Base-by-base conservation (phyloP, 2,113 vertebrate species). In the Tragelaphus imberbis region DNA sequence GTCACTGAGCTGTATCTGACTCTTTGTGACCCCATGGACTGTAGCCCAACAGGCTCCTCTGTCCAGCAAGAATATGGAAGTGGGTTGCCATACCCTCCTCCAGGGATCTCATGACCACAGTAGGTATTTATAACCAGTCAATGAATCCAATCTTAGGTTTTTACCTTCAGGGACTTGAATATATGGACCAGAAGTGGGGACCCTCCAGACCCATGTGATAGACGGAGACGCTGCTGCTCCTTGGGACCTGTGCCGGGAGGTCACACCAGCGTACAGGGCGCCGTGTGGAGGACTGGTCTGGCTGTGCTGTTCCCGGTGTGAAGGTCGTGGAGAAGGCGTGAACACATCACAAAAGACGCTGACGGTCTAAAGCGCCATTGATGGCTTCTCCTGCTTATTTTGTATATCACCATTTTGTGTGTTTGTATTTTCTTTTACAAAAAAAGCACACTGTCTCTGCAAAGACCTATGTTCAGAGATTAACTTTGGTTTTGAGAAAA, bases 251-350 rank as follows among this genome's bases (percentile, higher is more conserved):
- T 0, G 3, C 28, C 21, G 9, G 6, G 33, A 13, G 49, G 47
- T 11, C 7, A 4, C 3, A 2, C 30, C 49, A 12, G 49, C 0
- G 17, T 30, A 3, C 49, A n/a, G 79, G 49, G 16, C 1, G 3
- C 30, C 3, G 51, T 17, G 1, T 0, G 19, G 19, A 55, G 51
- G 30, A 5, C 51, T 9, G 19, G 2, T 1, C 81, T 15, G 33
- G 51, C 51, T 7, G 25, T 56, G 21, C 11, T n/a, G 10, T 21
- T 44, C 7, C 65, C 27, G 9, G 23, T 4, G 21, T 6, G 49
- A 27, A 12, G 49, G 86, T 51, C 30, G 7, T 7, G 19, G 51
- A 82, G 33, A 55, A 55, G 80, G 80, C 51, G 16, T 61, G 40
- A 19, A 21, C 36, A 7, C 0, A 3, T 61, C 56, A 30, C 19